Conservation (phyloP, 2,888 invertebrate genomes). For the Lasioglossum vierecki region DNA sequence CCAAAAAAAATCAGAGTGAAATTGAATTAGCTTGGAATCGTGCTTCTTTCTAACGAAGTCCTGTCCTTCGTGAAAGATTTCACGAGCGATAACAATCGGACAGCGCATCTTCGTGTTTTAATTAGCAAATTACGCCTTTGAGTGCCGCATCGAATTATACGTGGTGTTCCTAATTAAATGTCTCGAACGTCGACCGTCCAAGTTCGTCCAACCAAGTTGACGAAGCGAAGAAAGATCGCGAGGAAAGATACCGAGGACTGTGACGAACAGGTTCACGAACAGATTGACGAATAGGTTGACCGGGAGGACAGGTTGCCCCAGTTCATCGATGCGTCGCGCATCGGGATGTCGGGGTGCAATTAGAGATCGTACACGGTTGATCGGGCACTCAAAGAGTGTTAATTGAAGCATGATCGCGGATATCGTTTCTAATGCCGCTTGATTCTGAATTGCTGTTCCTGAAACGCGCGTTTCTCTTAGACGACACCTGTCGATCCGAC, state of each 20-base stretch:
- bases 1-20: not conserved
- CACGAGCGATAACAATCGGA: not conserved
- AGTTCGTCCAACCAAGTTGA: not conserved
- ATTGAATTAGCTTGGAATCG: not conserved
- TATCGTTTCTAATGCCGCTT: not conserved
- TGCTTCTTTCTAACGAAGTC: not conserved
- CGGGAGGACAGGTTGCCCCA: not conserved
- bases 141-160: not conserved
- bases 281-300: no score
- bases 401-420: not conserved
- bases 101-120: not conserved
- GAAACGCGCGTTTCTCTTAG: constrained; percentile 83
- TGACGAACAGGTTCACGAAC: not conserved
- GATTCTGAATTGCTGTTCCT: not conserved
- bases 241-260: not conserved
- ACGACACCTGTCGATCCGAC: constrained; percentile 95
- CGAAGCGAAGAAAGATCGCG: not conserved
- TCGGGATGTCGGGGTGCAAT: not conserved
- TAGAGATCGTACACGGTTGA: not conserved
- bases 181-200: not conserved
- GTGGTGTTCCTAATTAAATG: not conserved
- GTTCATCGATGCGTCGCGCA: not conserved
- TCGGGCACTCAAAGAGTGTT: not conserved
- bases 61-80: not conserved
- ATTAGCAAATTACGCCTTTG: not conserved